Evolutionary conservation across 2,113 vertebrate species (phyloP).

Genomic region (Datnioides undecimradiatus): DNA sequence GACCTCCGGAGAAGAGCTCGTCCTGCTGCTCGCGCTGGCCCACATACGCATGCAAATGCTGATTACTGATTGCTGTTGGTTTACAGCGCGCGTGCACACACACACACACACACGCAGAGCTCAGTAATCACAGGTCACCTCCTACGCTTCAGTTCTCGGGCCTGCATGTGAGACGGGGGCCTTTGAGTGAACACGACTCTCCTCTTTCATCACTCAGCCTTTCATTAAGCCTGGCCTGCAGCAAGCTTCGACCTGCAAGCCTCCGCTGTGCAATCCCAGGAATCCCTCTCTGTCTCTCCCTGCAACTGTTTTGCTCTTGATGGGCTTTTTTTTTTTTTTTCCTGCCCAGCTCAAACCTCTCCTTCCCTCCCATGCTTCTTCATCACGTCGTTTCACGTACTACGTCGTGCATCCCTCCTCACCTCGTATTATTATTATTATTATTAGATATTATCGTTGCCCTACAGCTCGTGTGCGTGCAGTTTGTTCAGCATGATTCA

Average conservation of each 20-base stretch:
- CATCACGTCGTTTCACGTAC: not conserved
- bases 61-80: slow-evolving; percentile 36
- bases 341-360: slow-evolving; percentile 5
- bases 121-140: slow-evolving; percentile 65
- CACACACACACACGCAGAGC: slow-evolving; percentile 9
- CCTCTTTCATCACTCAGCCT: slow-evolving; percentile 63
- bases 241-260: slow-evolving; percentile 74
- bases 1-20: slow-evolving; percentile 13
- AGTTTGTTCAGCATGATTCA: slow-evolving; percentile 55
- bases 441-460: slow-evolving; percentile 14
- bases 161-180: slow-evolving; percentile 40
- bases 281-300: slow-evolving; percentile 62
- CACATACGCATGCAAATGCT: slow-evolving; percentile 49
- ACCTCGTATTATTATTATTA: slow-evolving; percentile 5
- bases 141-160: slow-evolving; percentile 57
- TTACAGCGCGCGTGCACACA: slow-evolving; percentile 3
- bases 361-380: not conserved
- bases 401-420: not conserved
- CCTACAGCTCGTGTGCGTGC: slow-evolving; percentile 25
- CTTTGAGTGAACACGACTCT: slow-evolving; percentile 49
- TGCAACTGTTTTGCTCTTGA: not conserved
- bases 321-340: too few relatives aligned
- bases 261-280: slow-evolving; percentile 66
- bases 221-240: slow-evolving; percentile 65
- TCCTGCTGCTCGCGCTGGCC: slow-evolving; percentile 36